Conservation (phyloP, 2,888 invertebrate genomes). For the Melanchra persicariae region DNA sequence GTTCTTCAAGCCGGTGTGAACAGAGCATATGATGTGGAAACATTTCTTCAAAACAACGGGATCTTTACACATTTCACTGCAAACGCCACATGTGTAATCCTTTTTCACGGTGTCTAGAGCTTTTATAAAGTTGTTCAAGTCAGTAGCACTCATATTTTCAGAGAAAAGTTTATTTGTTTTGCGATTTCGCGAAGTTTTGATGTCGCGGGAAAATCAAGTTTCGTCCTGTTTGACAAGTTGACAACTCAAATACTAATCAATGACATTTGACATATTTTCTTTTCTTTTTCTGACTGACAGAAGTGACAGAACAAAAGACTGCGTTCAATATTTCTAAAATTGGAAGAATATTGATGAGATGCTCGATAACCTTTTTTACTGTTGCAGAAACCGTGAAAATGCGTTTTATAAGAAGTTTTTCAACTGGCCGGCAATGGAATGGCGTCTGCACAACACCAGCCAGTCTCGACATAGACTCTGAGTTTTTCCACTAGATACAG, state of each 20-base stretch:
- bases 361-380: conserved; percentile 8
- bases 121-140: conserved; percentile 77
- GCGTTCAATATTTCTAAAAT: conserved; percentile 28
- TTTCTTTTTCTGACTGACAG: neutral
- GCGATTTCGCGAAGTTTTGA: conserved; percentile 40
- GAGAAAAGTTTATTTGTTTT: conserved; percentile 14
- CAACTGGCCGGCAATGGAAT: neutral
- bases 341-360: neutral
- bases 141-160: conserved; percentile 70
- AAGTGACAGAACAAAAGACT: conserved; percentile 29
- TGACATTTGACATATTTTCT: too few species aligned
- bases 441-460: neutral
- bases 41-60: conserved; percentile 85
- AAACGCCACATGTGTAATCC: conserved; percentile 81
- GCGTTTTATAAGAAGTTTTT: neutral
- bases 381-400: conserved; percentile 23
- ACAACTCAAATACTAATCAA: conserved; percentile 20
- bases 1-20: conserved; percentile 77
- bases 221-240: conserved; percentile 34
- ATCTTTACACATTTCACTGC: conserved; percentile 80
- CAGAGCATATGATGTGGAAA: conserved; percentile 83
- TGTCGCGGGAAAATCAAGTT: conserved; percentile 49
- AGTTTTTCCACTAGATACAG: neutral
- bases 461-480: neutral
- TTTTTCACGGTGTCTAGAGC: conserved; percentile 81